Evolutionary conservation across 2,888 invertebrate genomes (phyloP), one percentile per base, ranked within the genome.

Genomic region (Sphaerophoria rueppellii): DNA sequence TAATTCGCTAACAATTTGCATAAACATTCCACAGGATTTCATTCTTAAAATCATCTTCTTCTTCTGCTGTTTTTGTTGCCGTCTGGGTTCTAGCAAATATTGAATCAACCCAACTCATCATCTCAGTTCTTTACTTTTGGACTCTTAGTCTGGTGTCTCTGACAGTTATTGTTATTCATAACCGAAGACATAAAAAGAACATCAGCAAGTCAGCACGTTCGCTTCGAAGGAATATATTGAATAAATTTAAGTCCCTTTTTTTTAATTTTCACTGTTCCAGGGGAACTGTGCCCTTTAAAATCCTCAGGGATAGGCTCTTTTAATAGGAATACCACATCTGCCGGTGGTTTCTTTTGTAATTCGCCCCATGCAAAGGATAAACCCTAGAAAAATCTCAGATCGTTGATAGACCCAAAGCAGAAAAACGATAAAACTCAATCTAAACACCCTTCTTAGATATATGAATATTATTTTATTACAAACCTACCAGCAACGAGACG

Each of bases 1-100:
- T 85, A 81, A 85, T 85, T 85, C 81, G 81, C 85, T 81, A 85
- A 85, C 63, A 67, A 85, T 85, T 85, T 81, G 73, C 85, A 85
- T 85, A 85, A 85, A 80, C 85, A 85, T 81, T 85, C 73, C 60
- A 73, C 58, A 57, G 70, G 34, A 48, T 9, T 67, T 48, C 73
- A 43, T 50, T 63, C 50, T 72, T 43, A 40, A 35, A 65, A 16
- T 63, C 63, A 9, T 34, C 4, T 4, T 14, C 14, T 3, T 2
- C 5, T 24, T 24, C 24, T 24, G 24, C 24, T 24, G 24, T 24
- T 24, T 24, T 24, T 61, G 7, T 61, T 61, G 12, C 34, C 24
- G 32, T 32, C 7, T 43, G 7, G 34, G 40, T 24, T 50, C 77
- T 67, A 52, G 65, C 72, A 75, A 80, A 80, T 83, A 83, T 80